Conservation (phyloP, 2,113 vertebrate genomes). For the Ameiurus melas region DNA sequence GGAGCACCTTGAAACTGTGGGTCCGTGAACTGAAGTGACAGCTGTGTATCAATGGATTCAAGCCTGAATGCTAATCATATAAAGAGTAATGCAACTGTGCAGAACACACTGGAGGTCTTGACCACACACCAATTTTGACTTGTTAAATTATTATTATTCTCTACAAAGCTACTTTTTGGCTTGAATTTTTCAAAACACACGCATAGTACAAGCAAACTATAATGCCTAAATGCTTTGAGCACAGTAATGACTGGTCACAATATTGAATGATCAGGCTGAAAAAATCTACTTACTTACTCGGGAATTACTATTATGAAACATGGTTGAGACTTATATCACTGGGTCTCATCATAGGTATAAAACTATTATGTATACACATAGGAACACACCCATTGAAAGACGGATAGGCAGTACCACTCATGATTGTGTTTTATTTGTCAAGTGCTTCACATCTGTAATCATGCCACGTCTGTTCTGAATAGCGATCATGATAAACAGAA, state of each 20-base stretch:
- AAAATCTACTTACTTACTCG: not conserved
- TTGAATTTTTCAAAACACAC: not conserved
- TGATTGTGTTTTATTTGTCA: not conserved
- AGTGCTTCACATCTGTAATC: not conserved
- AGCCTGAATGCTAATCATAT: constrained; percentile 55
- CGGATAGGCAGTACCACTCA: not conserved
- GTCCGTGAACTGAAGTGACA: constrained; percentile 47
- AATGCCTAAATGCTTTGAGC: not conserved
- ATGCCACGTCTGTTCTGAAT: not conserved
- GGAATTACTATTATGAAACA: not conserved
- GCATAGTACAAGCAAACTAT: not conserved
- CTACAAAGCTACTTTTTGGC: not conserved
- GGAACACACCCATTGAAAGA: not conserved
- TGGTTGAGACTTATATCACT: not conserved
- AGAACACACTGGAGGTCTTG: not conserved
- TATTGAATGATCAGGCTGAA: not conserved
- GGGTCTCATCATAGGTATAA: not conserved
- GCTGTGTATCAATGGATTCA: constrained; percentile 53
- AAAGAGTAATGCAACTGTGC: constrained; percentile 46
- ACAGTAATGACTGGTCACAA: not conserved
- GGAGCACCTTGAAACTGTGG: constrained; percentile 46
- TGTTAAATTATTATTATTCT: not conserved
- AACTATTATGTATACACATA: not conserved
- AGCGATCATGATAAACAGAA: not conserved
- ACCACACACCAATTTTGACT: not conserved